Percentiles rank a stretch among this genome's conserved stretches.
phyloP scores from a whole-genome alignment of 1,140 invertebrate genomes.

The Drosophila leontia region DNA sequence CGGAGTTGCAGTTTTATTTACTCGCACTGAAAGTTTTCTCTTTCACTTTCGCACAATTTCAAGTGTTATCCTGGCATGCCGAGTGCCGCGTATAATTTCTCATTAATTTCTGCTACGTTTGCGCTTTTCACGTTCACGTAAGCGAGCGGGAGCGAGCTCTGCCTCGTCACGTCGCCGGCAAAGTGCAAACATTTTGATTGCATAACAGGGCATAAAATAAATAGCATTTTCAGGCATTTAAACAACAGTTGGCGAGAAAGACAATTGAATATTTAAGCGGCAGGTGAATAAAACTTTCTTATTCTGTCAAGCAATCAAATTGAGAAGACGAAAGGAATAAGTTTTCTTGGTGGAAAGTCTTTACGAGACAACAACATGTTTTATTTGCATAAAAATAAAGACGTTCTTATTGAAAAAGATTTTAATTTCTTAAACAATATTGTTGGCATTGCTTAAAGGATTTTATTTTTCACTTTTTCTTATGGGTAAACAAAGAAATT shows the following conservation, averaged over 20 bases:
- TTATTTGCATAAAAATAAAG: conserved; percentile 11
- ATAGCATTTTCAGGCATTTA: conserved; percentile 47
- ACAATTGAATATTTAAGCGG: conserved; percentile 52
- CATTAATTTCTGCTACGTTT: conserved; percentile 80
- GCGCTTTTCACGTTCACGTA: conserved; percentile 62
- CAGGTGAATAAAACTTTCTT: conserved; percentile 29
- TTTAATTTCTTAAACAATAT: neutral
- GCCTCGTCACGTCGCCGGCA: conserved; percentile 33
- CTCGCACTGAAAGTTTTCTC: conserved; percentile 23
- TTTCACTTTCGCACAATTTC: conserved; percentile 45
- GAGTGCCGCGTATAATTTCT: conserved; percentile 67
- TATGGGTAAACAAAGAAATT: neutral
- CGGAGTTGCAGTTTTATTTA: conserved; percentile 21
- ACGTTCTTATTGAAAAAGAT: neutral
- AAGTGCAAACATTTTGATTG: conserved; percentile 54
- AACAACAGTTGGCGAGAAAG: conserved; percentile 13
- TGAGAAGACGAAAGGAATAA: conserved; percentile 19
- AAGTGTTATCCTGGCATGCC: conserved; percentile 27
- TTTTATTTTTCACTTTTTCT: neutral
- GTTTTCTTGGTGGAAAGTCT: conserved; percentile 1
- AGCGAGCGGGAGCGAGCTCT: conserved; percentile 5
- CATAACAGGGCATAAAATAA: conserved; percentile 51
- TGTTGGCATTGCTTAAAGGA: too few relatives aligned
- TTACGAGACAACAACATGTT: conserved; percentile 1
- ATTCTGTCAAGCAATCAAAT: conserved; percentile 22